Evolutionary conservation across 2,888 invertebrate genomes (phyloP).

Genomic region (Bombylius major): DNA sequence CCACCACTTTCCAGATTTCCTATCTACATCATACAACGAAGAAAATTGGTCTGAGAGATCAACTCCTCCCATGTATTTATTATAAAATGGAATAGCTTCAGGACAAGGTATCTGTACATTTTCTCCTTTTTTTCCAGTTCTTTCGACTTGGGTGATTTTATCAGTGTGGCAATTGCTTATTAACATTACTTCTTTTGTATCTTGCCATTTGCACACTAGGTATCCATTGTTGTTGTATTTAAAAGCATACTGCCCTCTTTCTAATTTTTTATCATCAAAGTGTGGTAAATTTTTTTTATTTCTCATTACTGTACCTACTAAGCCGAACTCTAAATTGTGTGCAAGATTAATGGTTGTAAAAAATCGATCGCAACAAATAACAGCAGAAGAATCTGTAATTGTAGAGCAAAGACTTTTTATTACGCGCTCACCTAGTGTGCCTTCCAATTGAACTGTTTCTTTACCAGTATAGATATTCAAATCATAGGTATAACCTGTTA

Average conservation of each 20-base stretch:
- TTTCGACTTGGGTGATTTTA: neutral
- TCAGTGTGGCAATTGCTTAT: neutral
- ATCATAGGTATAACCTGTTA: neutral
- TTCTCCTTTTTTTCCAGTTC: neutral
- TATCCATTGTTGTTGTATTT: neutral
- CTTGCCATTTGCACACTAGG: neutral
- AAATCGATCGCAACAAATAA: neutral
- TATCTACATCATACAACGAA: neutral
- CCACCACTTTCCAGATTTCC: neutral
- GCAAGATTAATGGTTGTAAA: neutral
- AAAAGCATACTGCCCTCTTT: neutral
- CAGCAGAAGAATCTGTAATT: neutral
- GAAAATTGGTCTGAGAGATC: neutral
- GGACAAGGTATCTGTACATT: neutral
- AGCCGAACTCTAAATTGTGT: neutral
- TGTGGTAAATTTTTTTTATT: neutral
- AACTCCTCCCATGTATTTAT: neutral
- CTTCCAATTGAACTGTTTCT: neutral
- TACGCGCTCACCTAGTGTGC: neutral
- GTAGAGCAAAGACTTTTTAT: neutral
- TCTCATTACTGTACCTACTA: neutral
- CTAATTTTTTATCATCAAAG: neutral
- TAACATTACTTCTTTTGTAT: neutral
- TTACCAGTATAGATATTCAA: neutral
- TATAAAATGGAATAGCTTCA: neutral